Evolutionary conservation across 2,113 vertebrate species (phyloP).

Genomic region (Syngnathoides biaculeatus): DNA sequence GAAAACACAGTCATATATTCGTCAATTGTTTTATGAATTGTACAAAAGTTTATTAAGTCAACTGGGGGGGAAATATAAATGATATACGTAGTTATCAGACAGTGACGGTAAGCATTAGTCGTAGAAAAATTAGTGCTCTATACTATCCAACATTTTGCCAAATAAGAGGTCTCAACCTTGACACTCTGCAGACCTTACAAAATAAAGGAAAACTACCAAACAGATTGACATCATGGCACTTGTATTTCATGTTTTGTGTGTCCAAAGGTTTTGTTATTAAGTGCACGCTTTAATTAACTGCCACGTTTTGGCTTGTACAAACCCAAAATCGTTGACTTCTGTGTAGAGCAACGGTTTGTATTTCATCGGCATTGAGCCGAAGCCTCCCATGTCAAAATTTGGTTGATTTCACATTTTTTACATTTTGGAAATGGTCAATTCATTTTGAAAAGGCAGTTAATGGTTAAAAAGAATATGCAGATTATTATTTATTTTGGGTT

Average conservation of each 20-base stretch:
- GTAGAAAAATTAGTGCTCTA: background rate
- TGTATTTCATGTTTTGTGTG: slow-evolving; percentile 28
- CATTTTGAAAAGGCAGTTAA: too few species aligned
- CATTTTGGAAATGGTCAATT: too few species aligned
- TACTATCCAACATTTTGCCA: background rate
- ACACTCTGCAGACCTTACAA: background rate
- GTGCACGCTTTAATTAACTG: slow-evolving; percentile 21
- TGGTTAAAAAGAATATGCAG: too few species aligned
- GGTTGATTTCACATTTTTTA: too few species aligned
- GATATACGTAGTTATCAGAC: too few species aligned
- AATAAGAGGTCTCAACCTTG: background rate
- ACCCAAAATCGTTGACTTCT: slow-evolving; percentile 1
- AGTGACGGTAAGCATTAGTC: background rate
- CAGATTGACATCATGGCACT: slow-evolving; percentile 46
- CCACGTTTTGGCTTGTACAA: slow-evolving; percentile 10
- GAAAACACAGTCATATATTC: too few species aligned
- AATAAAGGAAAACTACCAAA: slow-evolving; percentile 13
- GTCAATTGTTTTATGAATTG: too few species aligned
- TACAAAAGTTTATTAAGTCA: too few species aligned
- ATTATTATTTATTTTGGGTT: too few species aligned
- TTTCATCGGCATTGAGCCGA: background rate
- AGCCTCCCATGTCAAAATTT: too few species aligned
- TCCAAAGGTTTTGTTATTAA: slow-evolving; percentile 8
- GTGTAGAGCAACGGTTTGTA: slow-evolving; percentile 1
- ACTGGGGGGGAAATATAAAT: too few species aligned